These are phyloP conservation scores for Trogon surrucura DNA, from an alignment of 2,113 vertebrate genomes.

Conservation along the genomic window DNA sequence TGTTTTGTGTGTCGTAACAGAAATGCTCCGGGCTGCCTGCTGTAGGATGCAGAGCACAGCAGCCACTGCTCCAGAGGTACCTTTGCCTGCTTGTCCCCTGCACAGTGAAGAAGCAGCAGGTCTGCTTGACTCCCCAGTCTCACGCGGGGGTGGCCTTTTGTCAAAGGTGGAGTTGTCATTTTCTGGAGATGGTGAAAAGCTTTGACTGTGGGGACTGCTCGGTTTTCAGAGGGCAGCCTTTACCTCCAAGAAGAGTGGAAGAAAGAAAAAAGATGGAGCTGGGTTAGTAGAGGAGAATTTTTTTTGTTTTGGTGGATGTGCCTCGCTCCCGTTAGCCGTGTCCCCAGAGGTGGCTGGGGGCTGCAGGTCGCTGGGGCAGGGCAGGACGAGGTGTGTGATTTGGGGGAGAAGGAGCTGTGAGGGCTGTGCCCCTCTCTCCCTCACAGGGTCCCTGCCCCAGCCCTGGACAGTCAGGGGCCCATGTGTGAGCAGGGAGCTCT, in stretches of 20 bases:
- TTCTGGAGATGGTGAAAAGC: not conserved
- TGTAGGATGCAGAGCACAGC: not conserved
- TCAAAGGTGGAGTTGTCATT: not conserved
- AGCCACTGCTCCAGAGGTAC: not conserved
- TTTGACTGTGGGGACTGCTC: not conserved
- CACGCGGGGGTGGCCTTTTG: not conserved
- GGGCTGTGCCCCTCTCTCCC: not conserved
- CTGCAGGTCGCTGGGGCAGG: not conserved
- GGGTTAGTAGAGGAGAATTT: not conserved
- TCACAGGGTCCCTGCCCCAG: not conserved
- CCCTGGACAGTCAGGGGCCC: not conserved
- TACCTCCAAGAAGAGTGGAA: not conserved
- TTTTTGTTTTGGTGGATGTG: not conserved
- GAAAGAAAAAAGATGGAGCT: not conserved
- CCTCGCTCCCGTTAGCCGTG: not conserved
- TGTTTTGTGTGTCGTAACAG: not conserved
- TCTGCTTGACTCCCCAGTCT: not conserved
- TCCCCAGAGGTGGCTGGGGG: not conserved
- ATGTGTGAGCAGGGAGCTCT: not conserved
- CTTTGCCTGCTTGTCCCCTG: not conserved
- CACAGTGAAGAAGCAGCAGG: not conserved
- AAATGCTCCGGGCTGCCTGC: not conserved
- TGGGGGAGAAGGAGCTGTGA: fast-evolving
- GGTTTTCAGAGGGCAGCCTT: not conserved
- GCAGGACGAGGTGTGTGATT: not conserved